A percentile compares a stretch with the other conserved stretches of the same genome.
phyloP scores from a whole-genome alignment of 2,113 vertebrate genomes.

The Willisornis vidua region DNA sequence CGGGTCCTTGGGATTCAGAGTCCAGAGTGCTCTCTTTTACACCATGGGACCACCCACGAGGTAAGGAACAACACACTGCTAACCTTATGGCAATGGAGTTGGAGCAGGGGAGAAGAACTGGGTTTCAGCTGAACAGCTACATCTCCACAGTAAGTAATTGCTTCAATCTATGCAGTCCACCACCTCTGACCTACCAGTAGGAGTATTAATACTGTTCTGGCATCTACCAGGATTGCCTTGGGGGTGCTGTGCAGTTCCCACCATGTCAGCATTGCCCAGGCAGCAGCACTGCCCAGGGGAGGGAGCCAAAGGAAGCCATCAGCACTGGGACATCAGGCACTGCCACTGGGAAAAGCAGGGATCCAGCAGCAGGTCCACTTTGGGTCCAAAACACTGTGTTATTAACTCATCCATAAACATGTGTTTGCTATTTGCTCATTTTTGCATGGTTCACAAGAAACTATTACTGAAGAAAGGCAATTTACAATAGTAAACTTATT shows the following conservation, averaged over 20 bases:
- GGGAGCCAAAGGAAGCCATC: neutral
- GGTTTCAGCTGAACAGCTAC: neutral
- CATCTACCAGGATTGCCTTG: neutral
- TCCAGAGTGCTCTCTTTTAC: too few relatives aligned
- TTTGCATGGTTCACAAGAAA: neutral
- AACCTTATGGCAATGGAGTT: neutral
- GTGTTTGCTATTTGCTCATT: neutral
- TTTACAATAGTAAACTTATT: neutral
- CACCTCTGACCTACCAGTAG: neutral
- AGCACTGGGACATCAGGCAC: neutral
- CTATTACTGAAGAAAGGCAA: neutral
- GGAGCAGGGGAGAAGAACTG: neutral
- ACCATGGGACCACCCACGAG: too few relatives aligned
- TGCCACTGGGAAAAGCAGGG: neutral
- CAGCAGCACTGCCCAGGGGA: neutral
- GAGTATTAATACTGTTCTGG: neutral
- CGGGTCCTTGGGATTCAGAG: too few relatives aligned
- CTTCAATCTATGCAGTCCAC: neutral
- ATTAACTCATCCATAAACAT: neutral
- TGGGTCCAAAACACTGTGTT: neutral
- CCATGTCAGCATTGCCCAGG: neutral
- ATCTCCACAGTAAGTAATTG: neutral
- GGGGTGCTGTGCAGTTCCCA: neutral
- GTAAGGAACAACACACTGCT: neutral
- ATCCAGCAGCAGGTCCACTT: neutral